A percentile compares a stretch with the other conserved stretches of the same genome.
phyloP scores from a whole-genome alignment of 23 tunicate genomes.

The Trididemnum miniatum region DNA sequence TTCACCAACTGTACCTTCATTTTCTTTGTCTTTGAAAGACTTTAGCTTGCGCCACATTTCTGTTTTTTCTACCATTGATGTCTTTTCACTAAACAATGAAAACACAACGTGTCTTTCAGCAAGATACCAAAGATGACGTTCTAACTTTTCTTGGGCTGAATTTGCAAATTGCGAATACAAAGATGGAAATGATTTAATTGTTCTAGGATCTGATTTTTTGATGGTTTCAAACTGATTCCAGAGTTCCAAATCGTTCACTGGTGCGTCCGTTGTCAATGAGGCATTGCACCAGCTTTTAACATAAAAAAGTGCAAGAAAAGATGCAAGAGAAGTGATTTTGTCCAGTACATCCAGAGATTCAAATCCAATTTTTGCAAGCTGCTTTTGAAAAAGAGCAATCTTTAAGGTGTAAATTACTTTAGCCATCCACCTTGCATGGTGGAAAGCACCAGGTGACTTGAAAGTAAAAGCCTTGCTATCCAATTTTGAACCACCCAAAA shows the following conservation, averaged over 20 bases:
- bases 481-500: background rate
- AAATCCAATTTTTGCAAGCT: background rate
- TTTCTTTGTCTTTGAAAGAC: background rate
- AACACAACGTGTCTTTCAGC: background rate
- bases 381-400: background rate
- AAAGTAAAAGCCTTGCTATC: background rate
- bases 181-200: background rate
- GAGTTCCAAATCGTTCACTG: background rate
- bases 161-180: background rate
- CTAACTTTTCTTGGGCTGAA: constrained; percentile 18
- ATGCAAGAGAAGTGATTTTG: background rate
- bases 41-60: constrained; percentile 10
- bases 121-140: constrained; percentile 12
- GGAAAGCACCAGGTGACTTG: constrained; percentile 1
- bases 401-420: constrained; percentile 1
- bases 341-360: background rate
- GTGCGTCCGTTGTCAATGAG: background rate
- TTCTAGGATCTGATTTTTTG: background rate
- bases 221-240: background rate
- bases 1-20: constrained; percentile 13
- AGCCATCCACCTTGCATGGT: background rate
- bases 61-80: background rate
- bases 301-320: constrained; percentile 12
- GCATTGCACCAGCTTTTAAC: constrained; percentile 5
- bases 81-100: background rate